Evolutionary conservation across 2,113 vertebrate genomes (phyloP).

Genomic region (Fulmarus glacialis): DNA sequence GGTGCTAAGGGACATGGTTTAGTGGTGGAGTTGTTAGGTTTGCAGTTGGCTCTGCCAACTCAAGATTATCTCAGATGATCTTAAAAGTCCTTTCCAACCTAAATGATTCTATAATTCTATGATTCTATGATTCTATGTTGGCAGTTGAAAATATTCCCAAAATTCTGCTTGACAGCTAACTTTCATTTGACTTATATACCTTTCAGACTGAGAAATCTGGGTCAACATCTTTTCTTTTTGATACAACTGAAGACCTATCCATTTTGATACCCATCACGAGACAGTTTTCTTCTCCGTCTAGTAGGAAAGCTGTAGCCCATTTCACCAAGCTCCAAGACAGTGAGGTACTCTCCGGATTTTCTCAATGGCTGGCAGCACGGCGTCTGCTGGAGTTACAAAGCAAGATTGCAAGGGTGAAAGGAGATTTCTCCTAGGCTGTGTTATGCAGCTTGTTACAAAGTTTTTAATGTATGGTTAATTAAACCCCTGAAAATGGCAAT

Average conservation of each 20-base stretch:
- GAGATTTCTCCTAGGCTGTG: not conserved
- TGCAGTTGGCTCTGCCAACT: not conserved
- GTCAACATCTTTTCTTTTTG: not conserved
- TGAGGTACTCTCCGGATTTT: not conserved
- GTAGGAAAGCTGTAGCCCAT: not conserved
- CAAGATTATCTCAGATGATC: not conserved
- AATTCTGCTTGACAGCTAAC: not conserved
- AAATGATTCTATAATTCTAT: not conserved
- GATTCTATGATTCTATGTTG: not conserved
- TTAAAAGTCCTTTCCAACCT: not conserved
- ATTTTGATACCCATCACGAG: accelerated
- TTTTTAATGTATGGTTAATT: not conserved
- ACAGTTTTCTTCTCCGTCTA: not conserved
- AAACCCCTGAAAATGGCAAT: not conserved
- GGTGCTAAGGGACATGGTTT: not conserved
- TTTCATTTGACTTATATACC: not conserved
- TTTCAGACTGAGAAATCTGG: not conserved
- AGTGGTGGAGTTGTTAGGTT: not conserved
- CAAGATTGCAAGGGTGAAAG: not conserved
- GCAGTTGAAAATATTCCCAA: not conserved
- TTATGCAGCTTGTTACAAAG: not conserved
- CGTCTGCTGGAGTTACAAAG: accelerated
- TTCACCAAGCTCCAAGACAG: not conserved
- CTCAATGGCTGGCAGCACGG: not conserved
- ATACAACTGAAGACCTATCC: not conserved